Conservation (phyloP, 1,140 invertebrate species). For the Meloidogyne floridensis region DNA sequence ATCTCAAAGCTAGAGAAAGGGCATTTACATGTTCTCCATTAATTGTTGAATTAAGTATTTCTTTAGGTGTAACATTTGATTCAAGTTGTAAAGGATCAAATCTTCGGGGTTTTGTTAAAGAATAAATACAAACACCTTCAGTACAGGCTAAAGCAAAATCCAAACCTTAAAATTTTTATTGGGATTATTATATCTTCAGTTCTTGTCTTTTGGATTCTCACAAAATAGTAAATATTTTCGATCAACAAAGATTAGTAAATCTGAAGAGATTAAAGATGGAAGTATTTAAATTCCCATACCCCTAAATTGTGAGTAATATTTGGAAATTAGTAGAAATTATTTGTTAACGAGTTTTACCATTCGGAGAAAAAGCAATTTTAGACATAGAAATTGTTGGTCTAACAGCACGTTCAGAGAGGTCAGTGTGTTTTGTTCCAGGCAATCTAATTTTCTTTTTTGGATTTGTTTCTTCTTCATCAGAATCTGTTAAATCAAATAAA, state of each 20-base stretch:
- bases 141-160: conserved; percentile 52
- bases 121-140: conserved; percentile 49
- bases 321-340: background rate
- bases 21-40: conserved; percentile 44
- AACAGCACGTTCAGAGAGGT: conserved; percentile 42
- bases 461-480: conserved; percentile 37
- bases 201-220: no score
- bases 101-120: conserved; percentile 37
- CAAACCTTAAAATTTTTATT: conserved; percentile 29
- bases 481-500: conserved; percentile 44
- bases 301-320: no score
- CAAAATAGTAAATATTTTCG: no score
- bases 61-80: conserved; percentile 32
- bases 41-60: conserved; percentile 28
- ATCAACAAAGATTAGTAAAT: no score
- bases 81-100: conserved; percentile 49
- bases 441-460: conserved; percentile 32
- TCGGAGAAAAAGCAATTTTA: conserved; percentile 47
- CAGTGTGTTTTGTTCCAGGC: conserved; percentile 44
- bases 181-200: no score
- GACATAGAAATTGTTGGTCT: conserved; percentile 37
- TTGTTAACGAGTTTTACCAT: conserved; percentile 21
- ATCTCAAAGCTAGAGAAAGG: conserved; percentile 37
- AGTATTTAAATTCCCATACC: no score
- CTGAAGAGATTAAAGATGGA: no score